Evolutionary conservation across 1,140 invertebrate species (phyloP).

Genomic region (Zaprionus vittiger): DNA sequence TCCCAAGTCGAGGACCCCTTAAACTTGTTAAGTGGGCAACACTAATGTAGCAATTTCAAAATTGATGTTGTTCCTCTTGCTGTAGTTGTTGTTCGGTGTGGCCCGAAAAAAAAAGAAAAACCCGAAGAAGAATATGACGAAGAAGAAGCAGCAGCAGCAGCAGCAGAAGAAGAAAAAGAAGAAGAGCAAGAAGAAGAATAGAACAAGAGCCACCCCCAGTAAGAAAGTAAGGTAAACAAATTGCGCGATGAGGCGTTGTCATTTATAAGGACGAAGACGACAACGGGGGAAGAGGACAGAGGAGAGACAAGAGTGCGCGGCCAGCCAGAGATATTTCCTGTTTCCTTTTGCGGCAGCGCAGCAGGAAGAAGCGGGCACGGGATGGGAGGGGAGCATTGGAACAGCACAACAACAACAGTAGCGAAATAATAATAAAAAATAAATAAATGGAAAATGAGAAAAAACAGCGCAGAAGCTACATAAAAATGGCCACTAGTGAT

Average conservation of each 20-base stretch:
- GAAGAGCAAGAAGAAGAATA: slow-evolving; percentile 3
- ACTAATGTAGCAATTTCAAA: slow-evolving; percentile 84
- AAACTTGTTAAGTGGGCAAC: slow-evolving; percentile 84
- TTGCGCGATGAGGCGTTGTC: slow-evolving; percentile 84
- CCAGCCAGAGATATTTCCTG: slow-evolving; percentile 75
- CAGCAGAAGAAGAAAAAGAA: slow-evolving; percentile 8
- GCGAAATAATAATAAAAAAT: slow-evolving; percentile 78
- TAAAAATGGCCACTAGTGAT: slow-evolving; percentile 62
- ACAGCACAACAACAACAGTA: slow-evolving; percentile 4
- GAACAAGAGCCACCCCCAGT: slow-evolving; percentile 1
- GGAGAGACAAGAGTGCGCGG: slow-evolving; percentile 17
- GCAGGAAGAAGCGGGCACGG: not conserved
- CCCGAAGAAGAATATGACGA: slow-evolving; percentile 7
- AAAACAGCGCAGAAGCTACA: slow-evolving; percentile 53
- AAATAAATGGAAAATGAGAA: slow-evolving; percentile 82
- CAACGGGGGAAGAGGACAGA: not conserved
- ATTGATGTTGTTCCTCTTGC: slow-evolving; percentile 65
- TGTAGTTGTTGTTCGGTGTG: slow-evolving; percentile 5
- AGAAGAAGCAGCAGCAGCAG: slow-evolving; percentile 11
- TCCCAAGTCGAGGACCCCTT: slow-evolving; percentile 49
- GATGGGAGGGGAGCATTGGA: not conserved
- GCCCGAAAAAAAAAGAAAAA: slow-evolving; percentile 23
- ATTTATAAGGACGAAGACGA: slow-evolving; percentile 65
- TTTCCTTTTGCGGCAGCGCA: slow-evolving; percentile 38
- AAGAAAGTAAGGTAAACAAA: slow-evolving; percentile 80